Conservation (phyloP, 2,113 vertebrate genomes). For the Tringa solitaria region DNA sequence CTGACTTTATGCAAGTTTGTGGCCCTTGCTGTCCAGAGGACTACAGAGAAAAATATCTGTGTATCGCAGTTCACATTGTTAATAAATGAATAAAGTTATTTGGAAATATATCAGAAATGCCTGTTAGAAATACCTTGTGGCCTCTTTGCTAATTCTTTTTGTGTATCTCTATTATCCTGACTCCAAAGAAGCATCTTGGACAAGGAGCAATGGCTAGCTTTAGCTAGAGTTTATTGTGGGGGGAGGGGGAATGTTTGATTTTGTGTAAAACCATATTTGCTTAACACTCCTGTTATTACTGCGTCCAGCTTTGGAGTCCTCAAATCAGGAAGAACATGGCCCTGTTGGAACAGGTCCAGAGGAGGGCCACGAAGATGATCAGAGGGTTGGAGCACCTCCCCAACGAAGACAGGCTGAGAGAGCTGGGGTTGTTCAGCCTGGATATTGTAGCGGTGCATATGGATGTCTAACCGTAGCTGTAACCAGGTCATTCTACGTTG, state of each 20-base stretch:
- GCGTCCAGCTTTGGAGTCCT: no score
- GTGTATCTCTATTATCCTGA: neutral
- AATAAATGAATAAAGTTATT: slow-evolving; percentile 42
- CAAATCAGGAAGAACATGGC: no score
- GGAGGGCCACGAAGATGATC: no score
- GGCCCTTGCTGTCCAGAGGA: neutral
- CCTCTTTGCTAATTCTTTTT: no score
- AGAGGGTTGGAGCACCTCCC: no score
- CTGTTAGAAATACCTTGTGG: neutral
- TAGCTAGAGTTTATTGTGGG: neutral
- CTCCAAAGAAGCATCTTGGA: neutral
- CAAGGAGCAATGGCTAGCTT: neutral
- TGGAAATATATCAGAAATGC: slow-evolving; percentile 35
- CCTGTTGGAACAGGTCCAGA: no score
- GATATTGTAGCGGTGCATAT: neutral
- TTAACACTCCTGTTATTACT: neutral
- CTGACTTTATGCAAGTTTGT: neutral
- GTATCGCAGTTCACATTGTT: neutral
- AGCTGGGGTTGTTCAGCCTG: no score
- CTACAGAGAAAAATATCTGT: neutral
- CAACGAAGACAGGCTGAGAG: no score
- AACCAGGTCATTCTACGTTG: neutral
- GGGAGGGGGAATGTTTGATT: neutral
- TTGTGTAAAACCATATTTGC: neutral
- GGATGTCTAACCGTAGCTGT: neutral